Evolutionary conservation across 2,113 vertebrate species (phyloP).

Genomic region (Agapornis roseicollis): DNA sequence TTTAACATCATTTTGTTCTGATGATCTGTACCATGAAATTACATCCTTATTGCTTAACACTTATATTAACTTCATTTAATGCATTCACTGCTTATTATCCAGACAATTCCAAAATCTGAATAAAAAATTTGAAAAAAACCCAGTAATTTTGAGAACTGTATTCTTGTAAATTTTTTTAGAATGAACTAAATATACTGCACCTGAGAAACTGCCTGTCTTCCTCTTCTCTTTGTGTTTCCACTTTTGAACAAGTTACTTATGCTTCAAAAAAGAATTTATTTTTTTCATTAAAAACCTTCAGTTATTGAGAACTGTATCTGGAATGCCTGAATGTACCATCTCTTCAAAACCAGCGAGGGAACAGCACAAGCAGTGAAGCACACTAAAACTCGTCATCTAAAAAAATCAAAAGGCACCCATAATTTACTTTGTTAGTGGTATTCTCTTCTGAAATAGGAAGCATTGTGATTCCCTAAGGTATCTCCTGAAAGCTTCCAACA

Average conservation of each 20-base stretch:
- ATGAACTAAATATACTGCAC: background rate
- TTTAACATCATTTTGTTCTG: background rate
- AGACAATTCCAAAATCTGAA: background rate
- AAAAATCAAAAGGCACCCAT: conserved; percentile 20
- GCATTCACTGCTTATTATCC: background rate
- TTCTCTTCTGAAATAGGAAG: background rate
- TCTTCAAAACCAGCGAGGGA: background rate
- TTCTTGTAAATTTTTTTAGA: background rate
- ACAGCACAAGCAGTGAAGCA: background rate
- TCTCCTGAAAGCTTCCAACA: background rate
- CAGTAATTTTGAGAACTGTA: background rate
- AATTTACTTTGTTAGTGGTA: background rate
- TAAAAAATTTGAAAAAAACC: background rate
- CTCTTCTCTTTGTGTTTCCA: background rate
- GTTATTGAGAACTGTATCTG: background rate
- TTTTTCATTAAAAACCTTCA: background rate
- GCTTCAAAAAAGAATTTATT: background rate
- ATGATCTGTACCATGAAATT: background rate
- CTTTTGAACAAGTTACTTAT: background rate
- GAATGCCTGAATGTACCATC: background rate
- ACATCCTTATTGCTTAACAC: conserved; percentile 35
- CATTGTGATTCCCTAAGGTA: background rate
- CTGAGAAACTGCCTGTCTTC: background rate
- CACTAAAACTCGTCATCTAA: background rate
- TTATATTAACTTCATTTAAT: background rate